A percentile compares a stretch with the other conserved stretches of the same genome.
Conservation (phyloP, 2,113 vertebrate genomes). For the Elgaria multicarinata region DNA sequence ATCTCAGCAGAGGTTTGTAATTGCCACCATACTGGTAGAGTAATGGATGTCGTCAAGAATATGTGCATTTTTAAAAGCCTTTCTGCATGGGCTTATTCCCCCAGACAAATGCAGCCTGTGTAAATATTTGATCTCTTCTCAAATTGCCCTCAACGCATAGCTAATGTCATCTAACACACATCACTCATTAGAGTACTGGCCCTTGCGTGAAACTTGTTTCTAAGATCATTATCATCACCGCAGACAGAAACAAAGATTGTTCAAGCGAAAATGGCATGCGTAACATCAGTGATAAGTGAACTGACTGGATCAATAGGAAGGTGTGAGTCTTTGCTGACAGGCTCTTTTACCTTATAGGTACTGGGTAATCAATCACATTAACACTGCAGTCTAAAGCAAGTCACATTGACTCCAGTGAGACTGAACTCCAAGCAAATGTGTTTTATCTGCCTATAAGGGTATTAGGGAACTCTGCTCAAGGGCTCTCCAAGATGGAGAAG, state of each 20-base stretch:
- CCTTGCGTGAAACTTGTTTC: not conserved
- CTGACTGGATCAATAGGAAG: slow-evolving; percentile 26
- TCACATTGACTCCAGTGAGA: not conserved
- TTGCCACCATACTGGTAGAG: not conserved
- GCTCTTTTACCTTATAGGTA: slow-evolving; percentile 15
- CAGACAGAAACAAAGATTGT: slow-evolving; percentile 11
- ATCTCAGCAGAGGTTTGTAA: not conserved
- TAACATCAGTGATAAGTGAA: slow-evolving; percentile 14
- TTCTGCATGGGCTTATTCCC: not conserved
- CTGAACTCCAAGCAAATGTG: not conserved
- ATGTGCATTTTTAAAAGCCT: not conserved
- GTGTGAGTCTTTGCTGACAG: not conserved
- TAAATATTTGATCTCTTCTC: not conserved
- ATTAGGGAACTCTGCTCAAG: not conserved
- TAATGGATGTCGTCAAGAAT: not conserved
- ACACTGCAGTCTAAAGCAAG: slow-evolving; percentile 7
- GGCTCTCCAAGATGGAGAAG: not conserved
- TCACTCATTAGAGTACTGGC: not conserved
- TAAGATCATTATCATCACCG: slow-evolving; percentile 28
- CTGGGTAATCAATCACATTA: slow-evolving; percentile 25
- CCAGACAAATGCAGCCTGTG: not conserved
- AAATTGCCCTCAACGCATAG: not conserved
- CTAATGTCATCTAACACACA: not conserved
- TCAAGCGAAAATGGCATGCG: slow-evolving; percentile 10
- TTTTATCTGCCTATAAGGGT: slow-evolving; percentile 1